A percentile compares a stretch with the other conserved stretches of the same genome.
These are phyloP conservation scores for Vidua macroura DNA, from an alignment of 2,113 vertebrate genomes.

Conservation along the genomic window DNA sequence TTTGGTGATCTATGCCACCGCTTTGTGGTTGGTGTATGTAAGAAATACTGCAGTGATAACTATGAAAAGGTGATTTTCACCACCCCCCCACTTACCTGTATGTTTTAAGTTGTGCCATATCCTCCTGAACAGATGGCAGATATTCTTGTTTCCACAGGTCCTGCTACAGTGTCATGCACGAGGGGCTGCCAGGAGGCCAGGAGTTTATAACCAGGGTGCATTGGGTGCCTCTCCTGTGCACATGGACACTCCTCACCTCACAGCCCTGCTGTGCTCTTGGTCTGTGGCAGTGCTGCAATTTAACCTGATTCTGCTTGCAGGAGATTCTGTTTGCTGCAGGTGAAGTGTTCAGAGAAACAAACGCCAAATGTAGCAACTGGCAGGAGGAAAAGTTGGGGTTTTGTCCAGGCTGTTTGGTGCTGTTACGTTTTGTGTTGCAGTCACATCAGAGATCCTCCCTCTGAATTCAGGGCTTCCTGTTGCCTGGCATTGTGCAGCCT, in stretches of 20 bases:
- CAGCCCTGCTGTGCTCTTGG: accelerated
- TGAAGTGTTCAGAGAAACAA: neutral
- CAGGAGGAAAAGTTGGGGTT: neutral
- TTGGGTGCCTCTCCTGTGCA: neutral
- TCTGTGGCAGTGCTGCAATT: neutral
- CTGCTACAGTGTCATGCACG: neutral
- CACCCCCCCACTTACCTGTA: neutral
- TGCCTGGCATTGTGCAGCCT: neutral
- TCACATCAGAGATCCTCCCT: neutral
- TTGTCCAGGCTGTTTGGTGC: neutral
- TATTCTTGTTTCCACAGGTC: neutral
- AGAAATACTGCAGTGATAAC: neutral
- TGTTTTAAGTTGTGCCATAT: neutral
- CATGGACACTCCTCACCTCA: accelerated
- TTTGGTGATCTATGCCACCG: neutral
- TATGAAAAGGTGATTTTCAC: neutral
- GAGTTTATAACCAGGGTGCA: neutral
- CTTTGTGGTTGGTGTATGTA: neutral
- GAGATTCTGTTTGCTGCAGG: neutral
- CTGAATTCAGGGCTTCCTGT: neutral
- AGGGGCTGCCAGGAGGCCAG: neutral
- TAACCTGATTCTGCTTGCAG: neutral
- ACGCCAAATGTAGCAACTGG: neutral
- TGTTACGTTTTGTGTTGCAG: neutral
- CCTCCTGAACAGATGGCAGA: neutral